Conservation (phyloP, 2,888 invertebrate genomes). For the Stenolophus ochropezus region DNA sequence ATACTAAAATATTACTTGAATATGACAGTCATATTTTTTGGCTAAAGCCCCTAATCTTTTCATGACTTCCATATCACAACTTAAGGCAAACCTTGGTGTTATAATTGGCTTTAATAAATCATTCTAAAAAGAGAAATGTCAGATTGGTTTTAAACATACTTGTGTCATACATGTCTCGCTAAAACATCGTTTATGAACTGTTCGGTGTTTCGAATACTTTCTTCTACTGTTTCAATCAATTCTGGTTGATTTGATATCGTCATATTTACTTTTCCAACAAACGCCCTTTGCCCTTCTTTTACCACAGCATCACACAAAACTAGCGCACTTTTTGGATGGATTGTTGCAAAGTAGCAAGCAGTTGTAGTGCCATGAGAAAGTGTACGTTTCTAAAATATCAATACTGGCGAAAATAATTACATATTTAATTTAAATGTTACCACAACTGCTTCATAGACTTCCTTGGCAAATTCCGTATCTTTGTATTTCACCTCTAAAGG, state of each 20-base stretch:
- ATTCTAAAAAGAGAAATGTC: slow-evolving; percentile 74
- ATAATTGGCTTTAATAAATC: slow-evolving; percentile 84
- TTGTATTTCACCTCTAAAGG: slow-evolving; percentile 85
- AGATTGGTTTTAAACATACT: background rate
- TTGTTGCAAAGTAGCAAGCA: slow-evolving; percentile 90
- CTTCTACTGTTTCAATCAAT: slow-evolving; percentile 79
- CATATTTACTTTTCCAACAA: slow-evolving; percentile 93
- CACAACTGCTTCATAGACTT: slow-evolving; percentile 86
- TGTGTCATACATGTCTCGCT: slow-evolving; percentile 73
- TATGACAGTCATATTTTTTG: slow-evolving; percentile 78
- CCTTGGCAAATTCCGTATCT: slow-evolving; percentile 80
- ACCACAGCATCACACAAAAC: slow-evolving; percentile 82
- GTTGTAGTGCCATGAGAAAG: slow-evolving; percentile 89
- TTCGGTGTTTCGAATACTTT: slow-evolving; percentile 79
- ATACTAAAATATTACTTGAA: slow-evolving; percentile 79
- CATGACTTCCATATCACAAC: slow-evolving; percentile 84
- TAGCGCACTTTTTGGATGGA: slow-evolving; percentile 82
- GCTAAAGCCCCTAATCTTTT: slow-evolving; percentile 81
- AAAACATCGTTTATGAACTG: slow-evolving; percentile 78
- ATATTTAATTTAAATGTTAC: slow-evolving; percentile 73
- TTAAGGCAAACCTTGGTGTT: slow-evolving; percentile 90
- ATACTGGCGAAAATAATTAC: background rate
- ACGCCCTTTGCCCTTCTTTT: slow-evolving; percentile 84
- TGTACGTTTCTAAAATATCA: slow-evolving; percentile 78
- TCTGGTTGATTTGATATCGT: slow-evolving; percentile 74